Evolutionary conservation across 2,113 vertebrate genomes (phyloP), one percentile per base, ranked within the genome.

Genomic region (Oplegnathus fasciatus): DNA sequence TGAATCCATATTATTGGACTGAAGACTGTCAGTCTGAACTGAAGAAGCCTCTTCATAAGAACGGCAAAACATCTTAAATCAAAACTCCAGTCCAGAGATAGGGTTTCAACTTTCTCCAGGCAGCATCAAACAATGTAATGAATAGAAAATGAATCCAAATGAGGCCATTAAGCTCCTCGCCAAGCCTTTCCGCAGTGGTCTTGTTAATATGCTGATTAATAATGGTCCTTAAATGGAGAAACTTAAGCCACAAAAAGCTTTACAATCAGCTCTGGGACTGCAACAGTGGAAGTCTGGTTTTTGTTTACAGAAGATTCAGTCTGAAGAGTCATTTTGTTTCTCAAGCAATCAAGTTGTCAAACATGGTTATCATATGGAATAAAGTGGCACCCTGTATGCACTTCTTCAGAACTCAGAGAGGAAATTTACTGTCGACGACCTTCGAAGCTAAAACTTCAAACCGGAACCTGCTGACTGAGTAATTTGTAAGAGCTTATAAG

Each of bases 151-250:
- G 68, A 90, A 83, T 76, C 55, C 22, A 64, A 84, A 80, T 50
- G 75, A 80, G 82, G 54, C 44, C 77, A 80, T 91, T 84, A 85
- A 85, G 89, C 83, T 54, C 50, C 80, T 71, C 61, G 82, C 84
- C 88, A 83, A 67, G 67, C 18, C 67, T 64, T 26, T 64, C 18
- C 28, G 3, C 11, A 32, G 74, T 83, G 55, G 58, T 82, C 78
- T 89, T 46, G 54, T 89, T 83, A 87, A 89, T 87, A 84, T 74
- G 82, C 76, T 73, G 85, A 92, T 91, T 86, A 92, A 93, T 84
- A 37, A 37, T 78, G 81, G 83, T 78, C 64, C 72, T 88, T 82
- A 79, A 90, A 79, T 71, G 72, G 78, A 73, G 83, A 85, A 72
- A 82, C 67, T 50, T 69, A 82, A 85, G 62, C 42, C 70, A 60